A percentile compares a stretch with the other conserved stretches of the same genome.
Conservation (phyloP, 2,113 vertebrate genomes). For the Maccullochella peelii region DNA sequence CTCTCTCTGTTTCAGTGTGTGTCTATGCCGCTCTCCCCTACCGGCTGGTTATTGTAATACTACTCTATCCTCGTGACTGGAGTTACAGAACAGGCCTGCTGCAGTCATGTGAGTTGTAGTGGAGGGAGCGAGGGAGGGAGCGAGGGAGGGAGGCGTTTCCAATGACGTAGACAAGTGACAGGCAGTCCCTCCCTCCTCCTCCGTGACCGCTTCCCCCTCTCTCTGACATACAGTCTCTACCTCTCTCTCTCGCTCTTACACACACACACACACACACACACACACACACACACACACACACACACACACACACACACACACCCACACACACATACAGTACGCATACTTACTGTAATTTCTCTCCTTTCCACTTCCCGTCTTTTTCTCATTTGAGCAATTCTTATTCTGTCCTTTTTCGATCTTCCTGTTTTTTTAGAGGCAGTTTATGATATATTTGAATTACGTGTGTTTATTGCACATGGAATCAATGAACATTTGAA, state of each 20-base stretch:
- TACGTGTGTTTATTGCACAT: neutral
- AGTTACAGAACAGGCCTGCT: conserved; percentile 82
- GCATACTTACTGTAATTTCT: conserved; percentile 10
- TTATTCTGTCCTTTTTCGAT: neutral
- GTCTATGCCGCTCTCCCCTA: conserved; percentile 52
- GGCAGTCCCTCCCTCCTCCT: conserved; percentile 36
- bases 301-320: too few species aligned
- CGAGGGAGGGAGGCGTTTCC: conserved; percentile 67
- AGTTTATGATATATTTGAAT: neutral
- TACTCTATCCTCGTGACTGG: conserved; percentile 87
- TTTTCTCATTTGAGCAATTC: neutral
- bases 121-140: conserved; percentile 63
- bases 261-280: conserved; percentile 25
- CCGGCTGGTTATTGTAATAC: conserved; percentile 80
- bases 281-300: too few species aligned
- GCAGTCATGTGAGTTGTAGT: conserved; percentile 88
- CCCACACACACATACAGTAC: conserved; percentile 15
- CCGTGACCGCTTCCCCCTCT: conserved; percentile 64
- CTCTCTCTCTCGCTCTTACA: conserved; percentile 6
- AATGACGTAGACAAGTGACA: conserved; percentile 70
- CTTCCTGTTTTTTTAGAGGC: neutral
- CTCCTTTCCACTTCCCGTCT: conserved; percentile 5
- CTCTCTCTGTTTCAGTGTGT: conserved; percentile 23
- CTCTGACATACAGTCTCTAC: neutral
- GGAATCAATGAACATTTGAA: neutral